A percentile compares a stretch with the other conserved stretches of the same genome.
These are phyloP conservation scores for Oenanthe oenanthe DNA, from an alignment of 2,113 vertebrate genomes.

Conservation along the genomic window DNA sequence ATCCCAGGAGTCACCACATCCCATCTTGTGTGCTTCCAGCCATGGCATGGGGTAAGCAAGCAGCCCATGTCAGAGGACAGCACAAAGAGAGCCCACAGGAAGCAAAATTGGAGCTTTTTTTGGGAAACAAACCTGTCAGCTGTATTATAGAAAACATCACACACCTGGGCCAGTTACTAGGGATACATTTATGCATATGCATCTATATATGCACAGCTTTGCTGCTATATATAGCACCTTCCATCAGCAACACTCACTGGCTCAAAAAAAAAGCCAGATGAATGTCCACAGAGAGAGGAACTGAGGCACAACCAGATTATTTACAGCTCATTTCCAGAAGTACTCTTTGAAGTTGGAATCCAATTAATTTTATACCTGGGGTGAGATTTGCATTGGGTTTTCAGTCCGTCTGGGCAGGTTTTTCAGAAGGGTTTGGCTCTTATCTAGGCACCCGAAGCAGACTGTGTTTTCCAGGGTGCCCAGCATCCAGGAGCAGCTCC, in stretches of 20 bases:
- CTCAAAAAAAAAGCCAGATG: not conserved
- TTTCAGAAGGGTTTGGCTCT: not conserved
- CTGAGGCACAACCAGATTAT: slow-evolving; percentile 56
- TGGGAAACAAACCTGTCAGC: not conserved
- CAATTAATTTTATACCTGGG: slow-evolving; percentile 58
- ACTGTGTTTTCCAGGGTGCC: not conserved
- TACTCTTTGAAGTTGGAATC: slow-evolving; percentile 50
- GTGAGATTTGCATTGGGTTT: slow-evolving; percentile 41
- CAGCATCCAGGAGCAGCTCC: not conserved
- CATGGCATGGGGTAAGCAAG: rapidly evolving
- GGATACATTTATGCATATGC: not conserved
- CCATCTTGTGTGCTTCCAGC: rapidly evolving
- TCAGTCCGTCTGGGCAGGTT: not conserved
- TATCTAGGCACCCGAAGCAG: not conserved
- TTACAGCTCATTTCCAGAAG: slow-evolving; percentile 35
- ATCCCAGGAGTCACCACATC: not conserved
- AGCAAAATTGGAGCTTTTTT: not conserved
- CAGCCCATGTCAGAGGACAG: rapidly evolving
- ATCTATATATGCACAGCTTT: not conserved
- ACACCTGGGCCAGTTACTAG: not conserved
- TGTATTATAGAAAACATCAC: not conserved
- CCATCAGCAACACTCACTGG: not conserved
- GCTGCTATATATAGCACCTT: slow-evolving; percentile 32
- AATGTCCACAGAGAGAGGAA: slow-evolving; percentile 48
- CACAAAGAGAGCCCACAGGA: not conserved